A percentile compares a stretch with the other conserved stretches of the same genome.
phyloP scores from a whole-genome alignment of 2,888 invertebrate genomes.

The Cabera pusaria region DNA sequence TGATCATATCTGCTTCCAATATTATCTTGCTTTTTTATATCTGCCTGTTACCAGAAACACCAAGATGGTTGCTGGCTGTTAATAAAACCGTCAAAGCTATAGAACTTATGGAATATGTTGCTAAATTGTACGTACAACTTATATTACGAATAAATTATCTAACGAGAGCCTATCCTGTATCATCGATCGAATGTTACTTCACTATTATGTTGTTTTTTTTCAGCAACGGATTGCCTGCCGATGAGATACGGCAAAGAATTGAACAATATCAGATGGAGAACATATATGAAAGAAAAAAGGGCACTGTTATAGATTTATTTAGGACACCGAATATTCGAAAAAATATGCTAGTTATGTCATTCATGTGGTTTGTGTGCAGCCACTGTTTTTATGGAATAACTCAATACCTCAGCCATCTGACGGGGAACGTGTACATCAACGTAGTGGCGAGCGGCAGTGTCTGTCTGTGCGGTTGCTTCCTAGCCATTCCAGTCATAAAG shows the following conservation, averaged over 20 bases:
- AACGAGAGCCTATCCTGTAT: too few relatives aligned
- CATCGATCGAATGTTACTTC: too few relatives aligned
- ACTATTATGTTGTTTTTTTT: slow-evolving; percentile 30
- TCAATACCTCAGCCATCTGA: slow-evolving; percentile 89
- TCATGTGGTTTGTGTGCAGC: slow-evolving; percentile 91
- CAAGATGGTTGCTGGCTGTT: slow-evolving; percentile 89
- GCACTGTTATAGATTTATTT: slow-evolving; percentile 85
- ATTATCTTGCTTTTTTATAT: slow-evolving; percentile 84
- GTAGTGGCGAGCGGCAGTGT: slow-evolving; percentile 88
- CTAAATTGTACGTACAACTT: slow-evolving; percentile 63
- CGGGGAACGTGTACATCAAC: slow-evolving; percentile 90
- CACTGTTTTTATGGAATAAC: slow-evolving; percentile 89
- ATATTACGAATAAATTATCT: too few relatives aligned
- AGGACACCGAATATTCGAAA: slow-evolving; percentile 85
- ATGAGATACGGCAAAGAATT: slow-evolving; percentile 60
- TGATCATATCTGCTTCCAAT: slow-evolving; percentile 83
- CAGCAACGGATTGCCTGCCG: slow-evolving; percentile 66
- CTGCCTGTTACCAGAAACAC: slow-evolving; percentile 90
- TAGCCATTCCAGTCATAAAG: slow-evolving; percentile 85
- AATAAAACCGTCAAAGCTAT: slow-evolving; percentile 85
- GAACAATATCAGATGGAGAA: slow-evolving; percentile 54
- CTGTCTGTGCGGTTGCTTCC: slow-evolving; percentile 80
- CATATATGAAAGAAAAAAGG: slow-evolving; percentile 49
- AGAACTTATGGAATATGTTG: slow-evolving; percentile 85
- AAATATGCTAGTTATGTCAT: slow-evolving; percentile 87